Base-by-base conservation (phyloP, 1,140 invertebrate species). In the Ruditapes philippinarum region DNA sequence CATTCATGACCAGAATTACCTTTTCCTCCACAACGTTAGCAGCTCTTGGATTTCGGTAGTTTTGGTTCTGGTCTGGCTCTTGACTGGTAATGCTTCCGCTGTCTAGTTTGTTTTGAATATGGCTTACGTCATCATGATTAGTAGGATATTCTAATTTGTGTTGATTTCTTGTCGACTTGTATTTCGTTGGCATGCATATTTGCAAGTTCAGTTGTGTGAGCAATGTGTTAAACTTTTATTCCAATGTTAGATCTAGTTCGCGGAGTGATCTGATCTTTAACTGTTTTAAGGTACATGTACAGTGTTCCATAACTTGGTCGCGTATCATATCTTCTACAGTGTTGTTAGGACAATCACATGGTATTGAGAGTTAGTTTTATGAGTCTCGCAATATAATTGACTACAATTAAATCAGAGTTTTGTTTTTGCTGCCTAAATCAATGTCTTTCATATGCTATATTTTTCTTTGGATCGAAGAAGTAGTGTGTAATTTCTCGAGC, bases 401-500 rank as follows among this genome's bases (percentile, higher is more conserved):
- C 74, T 5, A 78, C 74, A 36, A 31, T 57, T 78, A 57, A 45
- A 17, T 78, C 28, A 14, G 1, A 5, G 1, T 78, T 12, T 36
- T 51, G 42, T 51, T 51, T 76, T 25, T n/a, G 11, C 28, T 76
- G 40, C 2, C 68, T 38, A 40, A 73, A 78, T 33, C 12, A 1
- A 28, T 78, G 49, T 51, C 49, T 12, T 51, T 78, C 49, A 78
- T 19, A 78, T 22, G 74, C 45, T 1, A 78, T 78, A 28, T 78
- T 78, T 38, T 78, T 78, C 22, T 78, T 78, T 36, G 49, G 74
- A 19, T 36, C 33, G 31, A 78, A n/a, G n/a, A n/a, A 78, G 31
- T 78, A 78, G 19, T 0, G 9, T 33, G 45, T 33, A 4, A 78
- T 1, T 33, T 25, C 49, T 25, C 54, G 1, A 22, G 38, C 17